Base-by-base conservation (phyloP, 37 sponge, comb jelly and placozoan genomes). In the Tethya wilhelma region DNA sequence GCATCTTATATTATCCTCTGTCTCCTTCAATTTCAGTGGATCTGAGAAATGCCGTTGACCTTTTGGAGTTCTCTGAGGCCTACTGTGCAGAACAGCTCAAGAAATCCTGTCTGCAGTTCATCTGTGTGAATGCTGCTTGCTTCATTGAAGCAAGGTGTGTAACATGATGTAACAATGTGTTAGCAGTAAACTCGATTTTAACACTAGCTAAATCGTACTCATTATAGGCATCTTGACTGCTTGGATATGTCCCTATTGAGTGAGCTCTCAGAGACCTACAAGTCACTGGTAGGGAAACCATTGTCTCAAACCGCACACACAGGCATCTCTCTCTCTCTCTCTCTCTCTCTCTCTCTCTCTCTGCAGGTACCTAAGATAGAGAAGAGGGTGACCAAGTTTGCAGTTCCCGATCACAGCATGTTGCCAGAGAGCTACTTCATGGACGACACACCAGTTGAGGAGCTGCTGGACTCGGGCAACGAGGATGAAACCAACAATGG, bases 81-180 rank as follows among this genome's bases (percentile, higher is more conserved):
- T 96, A 87, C 79, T 81, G 85, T 77, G 89, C 94, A 30, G 40
- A 65, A 6, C 89, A 90, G 28, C 73, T 96, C 28, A 63, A 81
- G 49, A 77, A 32, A 19, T 81, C 86, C 38, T 90, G 94, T 53
- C 60, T 93, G 4, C 83, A 90, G 67, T 88, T 96, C 36, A 71
- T 93, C 40, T 85, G 91, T 67, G 67, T 86, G 71, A 93, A 96
- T 78, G 67, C 91, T 8, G 56, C 89, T 1, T 84, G 44, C 64
- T 64, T 90, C 36, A 75, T 95, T 29, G 96, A 88, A 30, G 86
- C 73, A 69, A 72, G 89, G 74, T 84, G 36, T 4, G 56, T 76
- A 49, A 14, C 53, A 49, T 58, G 59, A 58, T 58, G 29, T 45
- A 17, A 11, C 26, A 23, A 20, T 12, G 11, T 69, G 70, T 31